A percentile compares a stretch with the other conserved stretches of the same genome.
phyloP scores from a whole-genome alignment of 2,888 invertebrate genomes.

The Biston betularia region DNA sequence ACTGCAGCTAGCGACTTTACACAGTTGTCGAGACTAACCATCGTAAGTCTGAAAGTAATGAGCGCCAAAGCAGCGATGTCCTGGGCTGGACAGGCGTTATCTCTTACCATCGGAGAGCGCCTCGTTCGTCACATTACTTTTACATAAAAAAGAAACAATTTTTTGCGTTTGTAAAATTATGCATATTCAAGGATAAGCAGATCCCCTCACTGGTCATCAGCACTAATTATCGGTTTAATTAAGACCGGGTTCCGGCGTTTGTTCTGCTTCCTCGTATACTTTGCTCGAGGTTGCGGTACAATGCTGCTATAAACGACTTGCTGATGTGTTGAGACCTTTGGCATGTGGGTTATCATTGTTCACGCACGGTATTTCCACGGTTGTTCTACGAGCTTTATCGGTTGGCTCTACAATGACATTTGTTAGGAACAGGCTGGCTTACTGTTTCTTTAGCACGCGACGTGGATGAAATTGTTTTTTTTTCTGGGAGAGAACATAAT shows the following conservation, averaged over 20 bases:
- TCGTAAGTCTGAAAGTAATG: too few species aligned
- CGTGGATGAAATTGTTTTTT: too few species aligned
- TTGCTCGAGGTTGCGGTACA: slow-evolving; percentile 70
- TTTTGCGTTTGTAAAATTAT: neutral
- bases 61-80: too few species aligned
- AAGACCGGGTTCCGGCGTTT: slow-evolving; percentile 81
- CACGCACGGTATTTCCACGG: too few species aligned
- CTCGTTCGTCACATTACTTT: too few species aligned
- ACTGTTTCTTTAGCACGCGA: too few species aligned
- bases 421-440: too few species aligned
- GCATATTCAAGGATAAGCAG: slow-evolving; percentile 31
- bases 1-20: too few species aligned
- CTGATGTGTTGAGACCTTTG: slow-evolving; percentile 73
- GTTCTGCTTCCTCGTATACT: slow-evolving; percentile 76
- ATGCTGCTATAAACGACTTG: slow-evolving; percentile 80
- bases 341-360: slow-evolving; percentile 50
- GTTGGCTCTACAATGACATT: too few species aligned
- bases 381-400: too few species aligned
- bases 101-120: neutral
- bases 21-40: too few species aligned
- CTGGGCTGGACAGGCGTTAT: neutral
- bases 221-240: slow-evolving; percentile 75
- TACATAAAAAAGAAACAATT: neutral
- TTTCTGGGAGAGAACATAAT: too few species aligned
- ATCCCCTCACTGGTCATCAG: slow-evolving; percentile 44